Base-by-base conservation (phyloP, 1,140 invertebrate species). In the Calliphora vicina region DNA sequence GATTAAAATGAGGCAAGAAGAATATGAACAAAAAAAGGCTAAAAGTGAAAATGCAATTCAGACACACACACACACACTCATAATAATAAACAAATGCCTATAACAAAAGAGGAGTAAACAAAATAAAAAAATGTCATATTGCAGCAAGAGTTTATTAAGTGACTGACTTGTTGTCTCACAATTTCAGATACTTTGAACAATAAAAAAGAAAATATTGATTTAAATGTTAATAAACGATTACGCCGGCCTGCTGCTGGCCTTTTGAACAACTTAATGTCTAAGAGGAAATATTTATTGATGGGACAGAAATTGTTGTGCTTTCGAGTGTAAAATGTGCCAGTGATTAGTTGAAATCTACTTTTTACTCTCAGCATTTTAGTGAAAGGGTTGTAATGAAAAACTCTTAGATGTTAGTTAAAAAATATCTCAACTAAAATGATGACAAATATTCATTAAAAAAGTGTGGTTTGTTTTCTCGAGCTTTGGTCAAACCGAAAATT, bases 141-240 rank as follows among this genome's bases (percentile, higher is more conserved):
- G 61, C 61, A 67, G 61, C 61, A 67, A 9, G 23, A n/a, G 20
- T 67, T 57, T 17, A 57, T 57, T 23, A 67, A 35, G 35, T 2
- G 35, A 67, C 20, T 67, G n/a, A 67, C n/a, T 67, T 20, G 23
- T 67, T 67, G 61, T 67, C 61, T 67, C 61, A 12, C 20, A 67
- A 25, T 67, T 67, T 67, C 61, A 3, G 13, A 5, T 25, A 20
- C n/a, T 67, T 67, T 23, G 50, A 23, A 67, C 61, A 9, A 67
- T 67, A 67, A n/a, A 57, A 57, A n/a, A n/a, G n/a, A n/a, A n/a
- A 67, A 67, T 25, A 67, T 67, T 67, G 61, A 23, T 67, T 67
- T 67, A 10, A 67, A 25, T 67, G 61, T 67, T 67, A 67, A 67
- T 67, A 9, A 57, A 67, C 61, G 23, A 23, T 23, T 10, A 67